Evolutionary conservation across 2,888 invertebrate species (phyloP).

Genomic region (Malthinus seriepunctatus): DNA sequence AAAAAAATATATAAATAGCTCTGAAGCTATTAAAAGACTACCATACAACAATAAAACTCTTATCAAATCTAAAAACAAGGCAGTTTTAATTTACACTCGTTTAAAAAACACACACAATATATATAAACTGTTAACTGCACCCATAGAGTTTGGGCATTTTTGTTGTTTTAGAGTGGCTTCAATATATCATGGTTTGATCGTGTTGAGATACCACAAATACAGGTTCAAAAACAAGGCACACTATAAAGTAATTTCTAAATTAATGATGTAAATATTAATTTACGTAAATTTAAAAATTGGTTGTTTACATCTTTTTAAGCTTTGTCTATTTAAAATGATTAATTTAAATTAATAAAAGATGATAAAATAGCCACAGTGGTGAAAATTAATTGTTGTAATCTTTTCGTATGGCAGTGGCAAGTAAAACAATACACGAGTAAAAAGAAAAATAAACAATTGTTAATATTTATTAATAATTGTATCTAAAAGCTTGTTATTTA

Average conservation of each 20-base stretch:
- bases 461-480: too few species aligned
- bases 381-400: too few species aligned
- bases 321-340: too few species aligned
- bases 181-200: conserved; percentile 39
- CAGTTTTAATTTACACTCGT: conserved; percentile 44
- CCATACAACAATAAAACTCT: conserved; percentile 38
- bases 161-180: conserved; percentile 33
- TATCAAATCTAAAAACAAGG: conserved; percentile 45
- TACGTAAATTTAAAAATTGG: too few species aligned
- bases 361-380: too few species aligned
- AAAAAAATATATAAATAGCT: conserved; percentile 41
- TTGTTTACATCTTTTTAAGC: too few species aligned
- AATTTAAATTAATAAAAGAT: too few species aligned
- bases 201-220: conserved; percentile 34
- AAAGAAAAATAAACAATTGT: too few species aligned
- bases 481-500: too few species aligned
- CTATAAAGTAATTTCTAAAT: conserved; percentile 9
- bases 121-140: conserved; percentile 38
- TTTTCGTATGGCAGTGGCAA: too few species aligned
- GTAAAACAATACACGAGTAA: too few species aligned
- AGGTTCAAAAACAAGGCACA: conserved; percentile 21
- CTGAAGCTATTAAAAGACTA: conserved; percentile 42
- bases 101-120: conserved; percentile 36
- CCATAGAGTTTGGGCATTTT: conserved; percentile 38
- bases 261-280: too few species aligned